phyloP scores from a whole-genome alignment of 2,797 vertebrate genomes.

The Cryptoprocta ferox region DNA sequence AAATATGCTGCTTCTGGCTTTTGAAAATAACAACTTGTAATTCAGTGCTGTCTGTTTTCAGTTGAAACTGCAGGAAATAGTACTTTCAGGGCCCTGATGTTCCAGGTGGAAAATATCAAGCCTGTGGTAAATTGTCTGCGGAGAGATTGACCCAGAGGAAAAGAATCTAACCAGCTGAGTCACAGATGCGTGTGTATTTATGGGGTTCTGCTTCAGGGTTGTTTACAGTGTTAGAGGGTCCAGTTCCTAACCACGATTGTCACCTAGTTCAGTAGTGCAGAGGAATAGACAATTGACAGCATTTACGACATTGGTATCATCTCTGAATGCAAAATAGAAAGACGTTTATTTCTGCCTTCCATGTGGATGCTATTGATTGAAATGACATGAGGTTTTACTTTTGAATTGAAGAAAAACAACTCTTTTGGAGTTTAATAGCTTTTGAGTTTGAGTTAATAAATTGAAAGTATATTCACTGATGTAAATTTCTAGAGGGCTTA shows the following conservation, averaged over 20 bases:
- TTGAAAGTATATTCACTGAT: not conserved
- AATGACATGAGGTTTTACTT: constrained; percentile 46
- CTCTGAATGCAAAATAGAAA: constrained; percentile 42
- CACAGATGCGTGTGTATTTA: constrained; percentile 55
- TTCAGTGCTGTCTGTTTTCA: not conserved
- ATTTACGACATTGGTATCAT: constrained; percentile 34
- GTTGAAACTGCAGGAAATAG: not conserved
- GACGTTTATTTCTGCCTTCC: not conserved
- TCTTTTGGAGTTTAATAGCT: not conserved
- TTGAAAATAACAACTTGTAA: constrained; percentile 32
- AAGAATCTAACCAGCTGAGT: constrained; percentile 62
- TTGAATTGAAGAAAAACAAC: not conserved
- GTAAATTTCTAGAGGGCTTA: constrained; percentile 26
- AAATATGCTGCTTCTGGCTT: not conserved
- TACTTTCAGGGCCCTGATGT: constrained; percentile 13
- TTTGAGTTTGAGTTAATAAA: not conserved
- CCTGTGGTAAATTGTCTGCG: constrained; percentile 60
- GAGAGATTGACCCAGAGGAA: constrained; percentile 72
- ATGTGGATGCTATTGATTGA: not conserved
- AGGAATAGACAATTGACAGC: constrained; percentile 66
- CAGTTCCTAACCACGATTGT: constrained; percentile 63
- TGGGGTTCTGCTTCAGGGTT: constrained; percentile 68
- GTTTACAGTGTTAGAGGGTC: not conserved
- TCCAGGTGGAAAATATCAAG: constrained; percentile 39
- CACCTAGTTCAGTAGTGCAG: constrained; percentile 41